Base-by-base conservation (phyloP, 2,113 vertebrate species). In the Barbus barbus region DNA sequence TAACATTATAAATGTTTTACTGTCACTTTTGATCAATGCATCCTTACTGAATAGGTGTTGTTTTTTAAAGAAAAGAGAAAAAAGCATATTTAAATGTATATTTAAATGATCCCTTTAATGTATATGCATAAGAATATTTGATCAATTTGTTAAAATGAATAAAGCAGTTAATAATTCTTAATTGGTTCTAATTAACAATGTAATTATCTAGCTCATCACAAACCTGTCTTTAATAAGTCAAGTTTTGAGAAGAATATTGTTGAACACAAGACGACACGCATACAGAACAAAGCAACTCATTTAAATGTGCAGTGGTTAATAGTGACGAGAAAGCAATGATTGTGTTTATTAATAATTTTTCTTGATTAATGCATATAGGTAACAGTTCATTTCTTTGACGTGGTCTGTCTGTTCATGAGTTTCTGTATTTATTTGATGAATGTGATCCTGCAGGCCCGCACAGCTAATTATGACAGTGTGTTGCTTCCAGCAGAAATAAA, bases 401-500 rank as follows among this genome's bases (percentile, higher is more conserved):
- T 12, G 4, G 31, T 31, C 7, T 63, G 28, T 56, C 58, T 67
- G n/a, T 81, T 67, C 28, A 36, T 84, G 60, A 81, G 67, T 84
- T 41, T 85, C 74, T 72, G 36, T 51, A 78, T 88, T 82, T 77
- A 20, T 91, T 81, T 85, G 86, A 90, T 90, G 87, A 84, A 84
- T 89, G 83, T 22, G 58, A 26, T 60, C 69, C 87, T 65, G 48
- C 38, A 71, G 69, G 41, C 61, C 84, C 77, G 58, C 83, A 26
- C 38, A 85, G 63, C 61, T 89, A 88, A 88, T 85, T 87, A 88
- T 85, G 76, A 56, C 38, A 16, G 28, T 28, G 14, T 72, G 65
- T 88, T 33, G 83, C 89, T 83, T 51, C 61, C 69, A 82, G 82
- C 81, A 56, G 41, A 51, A 48, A 85, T 61, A 46, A 44, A 24